Evolutionary conservation across 2,888 invertebrate species (phyloP).

Genomic region (Dicyrtoma fusca): DNA sequence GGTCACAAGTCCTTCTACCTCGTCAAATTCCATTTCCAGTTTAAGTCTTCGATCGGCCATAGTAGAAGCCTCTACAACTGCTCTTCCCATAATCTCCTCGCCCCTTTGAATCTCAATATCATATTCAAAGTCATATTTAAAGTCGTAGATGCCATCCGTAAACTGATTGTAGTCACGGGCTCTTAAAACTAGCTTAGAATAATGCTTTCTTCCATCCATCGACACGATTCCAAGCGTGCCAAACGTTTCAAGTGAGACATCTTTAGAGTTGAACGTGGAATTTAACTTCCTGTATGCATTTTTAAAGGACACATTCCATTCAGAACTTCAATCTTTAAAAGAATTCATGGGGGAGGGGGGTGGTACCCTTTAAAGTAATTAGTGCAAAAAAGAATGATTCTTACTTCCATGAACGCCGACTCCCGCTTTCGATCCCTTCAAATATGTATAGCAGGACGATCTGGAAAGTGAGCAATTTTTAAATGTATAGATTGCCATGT

Average conservation of each 20-base stretch:
- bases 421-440: neutral
- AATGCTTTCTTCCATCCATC: neutral
- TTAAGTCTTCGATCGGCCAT: neutral
- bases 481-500: too few relatives aligned
- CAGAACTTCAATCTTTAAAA: too few relatives aligned
- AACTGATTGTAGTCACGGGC: neutral
- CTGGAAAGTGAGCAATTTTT: neutral
- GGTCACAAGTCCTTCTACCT: neutral
- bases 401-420: neutral
- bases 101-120: conserved; percentile 6
- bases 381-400: too few relatives aligned
- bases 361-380: too few relatives aligned
- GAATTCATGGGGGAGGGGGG: too few relatives aligned
- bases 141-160: conserved; percentile 8
- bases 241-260: conserved; percentile 4
- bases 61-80: neutral
- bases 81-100: neutral
- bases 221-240: neutral
- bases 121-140: conserved; percentile 8
- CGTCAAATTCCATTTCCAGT: conserved; percentile 8
- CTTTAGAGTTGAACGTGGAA: neutral
- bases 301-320: too few relatives aligned
- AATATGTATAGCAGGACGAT: neutral
- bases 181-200: neutral
- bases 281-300: neutral